Conservation (phyloP, 2,888 invertebrate species). For the Panzeria rudis region DNA sequence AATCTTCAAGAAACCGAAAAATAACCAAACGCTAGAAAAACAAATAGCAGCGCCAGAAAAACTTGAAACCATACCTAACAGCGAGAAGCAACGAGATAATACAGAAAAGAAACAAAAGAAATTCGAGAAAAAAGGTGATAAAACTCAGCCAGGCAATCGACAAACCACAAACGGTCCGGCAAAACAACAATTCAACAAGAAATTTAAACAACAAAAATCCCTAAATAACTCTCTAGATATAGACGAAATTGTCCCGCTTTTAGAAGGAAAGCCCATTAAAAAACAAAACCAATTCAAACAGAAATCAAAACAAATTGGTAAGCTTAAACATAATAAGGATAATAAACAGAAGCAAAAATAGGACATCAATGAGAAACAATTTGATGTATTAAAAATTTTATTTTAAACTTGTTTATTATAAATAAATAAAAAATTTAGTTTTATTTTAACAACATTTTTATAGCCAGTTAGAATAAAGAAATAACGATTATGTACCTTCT, state of each 20-base stretch:
- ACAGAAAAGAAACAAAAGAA: constrained; percentile 15
- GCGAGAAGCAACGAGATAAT: background rate
- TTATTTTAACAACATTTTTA: constrained; percentile 45
- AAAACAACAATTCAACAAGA: constrained; percentile 64
- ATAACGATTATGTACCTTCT: constrained; percentile 3
- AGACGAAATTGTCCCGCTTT: constrained; percentile 36
- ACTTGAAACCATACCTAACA: background rate
- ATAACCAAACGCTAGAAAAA: background rate
- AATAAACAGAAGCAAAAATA: constrained; percentile 56
- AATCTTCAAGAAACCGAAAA: background rate
- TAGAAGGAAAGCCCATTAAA: constrained; percentile 80
- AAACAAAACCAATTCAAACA: constrained; percentile 77
- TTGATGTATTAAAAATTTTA: background rate
- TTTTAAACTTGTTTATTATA: constrained; percentile 30
- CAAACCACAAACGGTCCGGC: constrained; percentile 6
- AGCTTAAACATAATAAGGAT: constrained; percentile 78
- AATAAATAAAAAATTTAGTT: constrained; percentile 34
- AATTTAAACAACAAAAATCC: constrained; percentile 67
- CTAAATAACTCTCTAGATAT: constrained; percentile 4
- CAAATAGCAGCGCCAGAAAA: background rate
- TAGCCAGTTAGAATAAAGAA: constrained; percentile 17
- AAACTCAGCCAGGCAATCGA: constrained; percentile 15
- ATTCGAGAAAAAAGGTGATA: constrained; percentile 7
- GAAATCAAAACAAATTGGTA: constrained; percentile 79
- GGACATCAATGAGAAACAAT: background rate